A percentile compares a stretch with the other conserved stretches of the same genome.
Evolutionary conservation across 1,140 invertebrate genomes (phyloP).

Genomic region (Zaprionus kolodkinae): DNA sequence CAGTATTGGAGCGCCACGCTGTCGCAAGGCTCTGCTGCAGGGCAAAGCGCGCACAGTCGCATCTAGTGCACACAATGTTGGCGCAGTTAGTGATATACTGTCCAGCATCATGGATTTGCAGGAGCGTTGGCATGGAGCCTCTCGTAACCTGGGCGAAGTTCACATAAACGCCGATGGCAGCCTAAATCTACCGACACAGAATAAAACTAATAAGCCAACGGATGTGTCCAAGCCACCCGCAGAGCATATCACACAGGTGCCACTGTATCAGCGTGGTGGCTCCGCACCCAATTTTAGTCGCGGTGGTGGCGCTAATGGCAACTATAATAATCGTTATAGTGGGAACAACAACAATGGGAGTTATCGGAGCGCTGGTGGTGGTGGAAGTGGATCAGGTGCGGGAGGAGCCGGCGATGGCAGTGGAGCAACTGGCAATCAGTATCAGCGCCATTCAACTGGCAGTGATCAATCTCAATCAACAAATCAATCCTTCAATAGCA

Average conservation of each 20-base stretch:
- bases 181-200: slow-evolving; percentile 61
- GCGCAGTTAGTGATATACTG: slow-evolving; percentile 86
- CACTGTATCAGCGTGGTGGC: slow-evolving; percentile 86
- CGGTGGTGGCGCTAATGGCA: slow-evolving; percentile 82
- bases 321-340: slow-evolving; percentile 83
- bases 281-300: slow-evolving; percentile 84
- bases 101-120: slow-evolving; percentile 91
- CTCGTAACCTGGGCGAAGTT: slow-evolving; percentile 68
- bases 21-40: slow-evolving; percentile 61
- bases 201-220: slow-evolving; percentile 40
- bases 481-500: slow-evolving; percentile 53
- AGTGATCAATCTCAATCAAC: slow-evolving; percentile 1
- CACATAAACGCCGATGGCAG: slow-evolving; percentile 77
- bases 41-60: slow-evolving; percentile 55
- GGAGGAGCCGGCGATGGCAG: slow-evolving; percentile 76
- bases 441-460: slow-evolving; percentile 53
- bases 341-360: slow-evolving; percentile 76
- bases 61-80: slow-evolving; percentile 6
- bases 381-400: slow-evolving; percentile 74
- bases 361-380: slow-evolving; percentile 62
- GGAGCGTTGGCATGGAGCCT: slow-evolving; percentile 88
- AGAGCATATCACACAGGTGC: slow-evolving; percentile 85
- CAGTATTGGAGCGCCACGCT: slow-evolving; percentile 59
- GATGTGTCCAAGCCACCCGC: slow-evolving; percentile 14
- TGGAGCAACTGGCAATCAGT: slow-evolving; percentile 62